These are phyloP conservation scores for Halichondria panicea DNA, from an alignment of 37 sponge, comb jelly and placozoan species.

Conservation along the genomic window DNA sequence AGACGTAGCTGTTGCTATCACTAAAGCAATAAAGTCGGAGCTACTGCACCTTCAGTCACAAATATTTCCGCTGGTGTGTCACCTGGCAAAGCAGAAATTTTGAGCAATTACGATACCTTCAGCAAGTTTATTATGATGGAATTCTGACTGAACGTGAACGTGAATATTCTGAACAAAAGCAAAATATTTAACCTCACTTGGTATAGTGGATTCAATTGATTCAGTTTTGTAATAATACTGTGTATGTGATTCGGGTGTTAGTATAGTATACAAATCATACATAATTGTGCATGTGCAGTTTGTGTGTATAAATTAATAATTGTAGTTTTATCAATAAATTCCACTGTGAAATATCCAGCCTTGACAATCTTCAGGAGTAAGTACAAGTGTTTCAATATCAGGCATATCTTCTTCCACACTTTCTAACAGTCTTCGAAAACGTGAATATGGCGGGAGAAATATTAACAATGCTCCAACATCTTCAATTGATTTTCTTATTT, in stretches of 20 bases:
- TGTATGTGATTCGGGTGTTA: background rate
- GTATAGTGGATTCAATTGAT: background rate
- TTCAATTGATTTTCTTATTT: too few relatives aligned
- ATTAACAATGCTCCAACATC: background rate
- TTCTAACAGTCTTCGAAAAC: background rate
- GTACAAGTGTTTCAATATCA: background rate
- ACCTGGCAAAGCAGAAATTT: too few relatives aligned
- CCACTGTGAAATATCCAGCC: background rate
- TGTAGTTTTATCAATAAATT: too few relatives aligned
- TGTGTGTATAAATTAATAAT: background rate
- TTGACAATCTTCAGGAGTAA: background rate
- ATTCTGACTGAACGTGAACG: too few relatives aligned
- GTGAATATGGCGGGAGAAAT: background rate
- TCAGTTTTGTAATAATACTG: background rate
- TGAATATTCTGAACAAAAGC: background rate
- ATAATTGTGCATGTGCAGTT: too few relatives aligned
- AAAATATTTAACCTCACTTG: too few relatives aligned
- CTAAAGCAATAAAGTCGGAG: too few relatives aligned
- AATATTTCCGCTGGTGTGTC: too few relatives aligned
- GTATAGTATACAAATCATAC: too few relatives aligned
- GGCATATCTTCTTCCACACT: background rate
- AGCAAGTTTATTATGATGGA: background rate
- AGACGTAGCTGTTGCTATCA: constrained; percentile 12
- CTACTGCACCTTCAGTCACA: too few relatives aligned
- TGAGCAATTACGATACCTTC: background rate